A percentile compares a stretch with the other conserved stretches of the same genome.
Conservation (phyloP, 2,888 invertebrate genomes). For the Keiferia lycopersicella region DNA sequence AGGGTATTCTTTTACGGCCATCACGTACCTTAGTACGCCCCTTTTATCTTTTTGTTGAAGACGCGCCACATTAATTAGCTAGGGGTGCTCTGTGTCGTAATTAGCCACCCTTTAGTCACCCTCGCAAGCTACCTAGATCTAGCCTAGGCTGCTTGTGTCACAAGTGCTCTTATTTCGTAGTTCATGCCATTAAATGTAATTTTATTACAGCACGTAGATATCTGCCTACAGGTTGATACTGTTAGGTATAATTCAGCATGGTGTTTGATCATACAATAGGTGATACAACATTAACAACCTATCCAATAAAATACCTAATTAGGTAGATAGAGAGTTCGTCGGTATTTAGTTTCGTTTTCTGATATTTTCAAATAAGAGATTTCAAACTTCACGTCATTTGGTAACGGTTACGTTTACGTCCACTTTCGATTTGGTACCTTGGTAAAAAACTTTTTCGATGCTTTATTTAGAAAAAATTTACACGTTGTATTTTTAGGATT, state of each 20-base stretch:
- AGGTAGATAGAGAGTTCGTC: no score
- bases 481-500: no score
- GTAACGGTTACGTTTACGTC: no score
- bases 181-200: constrained; percentile 5
- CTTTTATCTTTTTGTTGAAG: constrained; percentile 25
- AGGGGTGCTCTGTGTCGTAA: constrained; percentile 21
- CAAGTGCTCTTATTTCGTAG: constrained; percentile 9
- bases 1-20: not conserved
- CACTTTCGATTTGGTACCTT: no score
- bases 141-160: not conserved
- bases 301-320: no score
- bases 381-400: no score
- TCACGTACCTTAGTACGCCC: not conserved
- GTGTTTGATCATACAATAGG: no score
- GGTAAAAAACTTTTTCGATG: no score
- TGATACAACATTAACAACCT: no score
- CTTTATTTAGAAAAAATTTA: no score
- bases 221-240: not conserved
- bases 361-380: no score
- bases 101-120: constrained; percentile 23
- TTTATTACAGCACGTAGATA: not conserved
- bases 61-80: constrained; percentile 28
- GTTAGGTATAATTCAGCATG: not conserved
- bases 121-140: constrained; percentile 1
- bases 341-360: no score